phyloP scores from a whole-genome alignment of 1,140 invertebrate genomes.

The Danaus plexippus region DNA sequence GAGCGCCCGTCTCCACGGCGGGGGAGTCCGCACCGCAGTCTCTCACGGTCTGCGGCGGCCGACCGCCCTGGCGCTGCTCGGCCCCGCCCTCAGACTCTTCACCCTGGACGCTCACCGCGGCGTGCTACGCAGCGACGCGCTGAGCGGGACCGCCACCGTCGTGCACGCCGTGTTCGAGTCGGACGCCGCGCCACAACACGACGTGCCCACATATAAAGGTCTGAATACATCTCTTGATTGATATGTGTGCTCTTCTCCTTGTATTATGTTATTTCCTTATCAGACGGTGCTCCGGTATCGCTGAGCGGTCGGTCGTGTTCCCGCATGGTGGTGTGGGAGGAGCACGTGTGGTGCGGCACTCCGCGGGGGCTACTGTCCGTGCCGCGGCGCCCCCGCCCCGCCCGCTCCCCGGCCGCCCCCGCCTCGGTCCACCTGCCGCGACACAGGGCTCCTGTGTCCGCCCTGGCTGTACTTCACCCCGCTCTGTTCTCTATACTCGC shows the following conservation, averaged over 20 bases:
- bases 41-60: slow-evolving; percentile 64
- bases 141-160: slow-evolving; percentile 30
- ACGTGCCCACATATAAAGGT: slow-evolving; percentile 9
- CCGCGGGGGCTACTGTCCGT: slow-evolving; percentile 30
- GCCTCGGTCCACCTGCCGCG: slow-evolving; percentile 10
- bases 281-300: slow-evolving; percentile 20
- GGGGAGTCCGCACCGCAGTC: slow-evolving; percentile 21
- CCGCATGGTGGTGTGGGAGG: slow-evolving; percentile 38
- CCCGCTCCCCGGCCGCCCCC: slow-evolving; percentile 11
- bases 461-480: slow-evolving; percentile 31
- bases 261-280: neutral
- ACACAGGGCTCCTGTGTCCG: slow-evolving; percentile 24
- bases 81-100: slow-evolving; percentile 39
- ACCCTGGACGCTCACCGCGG: slow-evolving; percentile 34
- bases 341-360: slow-evolving; percentile 41
- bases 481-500: slow-evolving; percentile 18
- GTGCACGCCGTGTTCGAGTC: slow-evolving; percentile 29
- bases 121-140: slow-evolving; percentile 31
- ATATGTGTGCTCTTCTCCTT: neutral
- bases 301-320: slow-evolving; percentile 28
- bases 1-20: slow-evolving; percentile 26
- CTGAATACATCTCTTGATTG: neutral
- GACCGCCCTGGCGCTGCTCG: slow-evolving; percentile 77
- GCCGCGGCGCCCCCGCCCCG: slow-evolving; percentile 23
- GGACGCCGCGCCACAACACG: slow-evolving; percentile 14